Evolutionary conservation across 2,888 invertebrate genomes (phyloP).

Genomic region (Melanostoma scalare): DNA sequence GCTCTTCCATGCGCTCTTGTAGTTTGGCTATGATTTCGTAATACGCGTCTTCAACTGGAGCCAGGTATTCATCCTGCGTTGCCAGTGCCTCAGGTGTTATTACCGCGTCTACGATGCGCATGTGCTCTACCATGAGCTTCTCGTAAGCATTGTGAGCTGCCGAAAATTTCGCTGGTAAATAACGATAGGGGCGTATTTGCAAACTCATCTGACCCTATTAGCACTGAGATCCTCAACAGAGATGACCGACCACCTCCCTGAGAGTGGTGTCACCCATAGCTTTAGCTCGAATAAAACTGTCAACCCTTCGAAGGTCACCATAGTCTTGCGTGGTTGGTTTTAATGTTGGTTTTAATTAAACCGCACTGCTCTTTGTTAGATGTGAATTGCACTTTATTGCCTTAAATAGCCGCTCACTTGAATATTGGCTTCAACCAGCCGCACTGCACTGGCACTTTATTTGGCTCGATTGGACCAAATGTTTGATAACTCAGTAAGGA

Average conservation of each 20-base stretch:
- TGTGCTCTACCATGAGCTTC: slow-evolving; percentile 16
- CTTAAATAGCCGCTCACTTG: too few relatives aligned
- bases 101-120: slow-evolving; percentile 1
- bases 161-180: slow-evolving; percentile 3
- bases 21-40: neutral
- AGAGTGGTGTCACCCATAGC: slow-evolving; percentile 11
- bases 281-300: neutral
- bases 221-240: neutral
- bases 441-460: too few relatives aligned
- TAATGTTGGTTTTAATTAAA: too few relatives aligned
- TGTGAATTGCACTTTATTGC: too few relatives aligned
- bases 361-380: too few relatives aligned
- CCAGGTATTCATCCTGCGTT: neutral
- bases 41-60: neutral
- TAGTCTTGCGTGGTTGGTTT: too few relatives aligned
- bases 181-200: neutral
- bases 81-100: neutral
- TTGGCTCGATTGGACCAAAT: too few relatives aligned
- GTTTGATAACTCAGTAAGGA: too few relatives aligned
- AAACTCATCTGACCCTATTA: neutral
- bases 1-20: neutral
- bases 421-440: too few relatives aligned
- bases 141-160: slow-evolving; percentile 3
- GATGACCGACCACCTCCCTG: slow-evolving; percentile 9
- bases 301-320: slow-evolving; percentile 26